Percentiles rank a stretch among this genome's conserved stretches.
These are phyloP conservation scores for Dermatemys mawii DNA, from an alignment of 2,113 vertebrate genomes.

Conservation along the genomic window DNA sequence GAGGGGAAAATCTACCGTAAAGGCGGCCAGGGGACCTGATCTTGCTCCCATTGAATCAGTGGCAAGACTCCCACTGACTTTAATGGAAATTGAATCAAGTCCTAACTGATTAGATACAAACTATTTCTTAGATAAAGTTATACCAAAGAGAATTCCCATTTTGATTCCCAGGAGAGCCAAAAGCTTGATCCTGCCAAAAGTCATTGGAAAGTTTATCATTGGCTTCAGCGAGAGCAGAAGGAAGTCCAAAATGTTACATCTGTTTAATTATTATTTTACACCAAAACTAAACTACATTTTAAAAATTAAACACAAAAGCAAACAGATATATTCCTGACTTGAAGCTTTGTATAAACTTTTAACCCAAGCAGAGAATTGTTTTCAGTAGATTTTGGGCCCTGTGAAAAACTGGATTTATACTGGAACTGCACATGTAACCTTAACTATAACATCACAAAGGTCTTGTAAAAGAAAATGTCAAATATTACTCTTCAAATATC, in stretches of 20 bases:
- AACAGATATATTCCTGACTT: neutral
- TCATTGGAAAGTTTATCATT: neutral
- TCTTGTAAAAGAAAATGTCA: slow-evolving; percentile 29
- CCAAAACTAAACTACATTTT: neutral
- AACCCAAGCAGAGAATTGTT: slow-evolving; percentile 19
- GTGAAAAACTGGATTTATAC: slow-evolving; percentile 3
- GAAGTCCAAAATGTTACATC: neutral
- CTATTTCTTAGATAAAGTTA: neutral
- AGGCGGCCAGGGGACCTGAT: neutral
- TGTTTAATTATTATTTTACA: neutral
- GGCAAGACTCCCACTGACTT: neutral
- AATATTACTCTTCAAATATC: neutral
- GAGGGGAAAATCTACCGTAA: neutral
- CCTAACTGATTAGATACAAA: accelerated
- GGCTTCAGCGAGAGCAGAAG: neutral
- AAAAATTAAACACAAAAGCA: neutral
- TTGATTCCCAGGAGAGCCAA: neutral
- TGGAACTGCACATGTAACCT: neutral
- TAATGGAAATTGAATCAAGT: neutral
- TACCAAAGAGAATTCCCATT: accelerated
- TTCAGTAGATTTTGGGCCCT: neutral
- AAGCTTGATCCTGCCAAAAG: neutral
- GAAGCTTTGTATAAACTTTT: neutral
- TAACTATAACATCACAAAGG: neutral
- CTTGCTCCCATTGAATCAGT: neutral